Conservation (phyloP, 2,888 invertebrate genomes). For the Ischnura elegans region DNA sequence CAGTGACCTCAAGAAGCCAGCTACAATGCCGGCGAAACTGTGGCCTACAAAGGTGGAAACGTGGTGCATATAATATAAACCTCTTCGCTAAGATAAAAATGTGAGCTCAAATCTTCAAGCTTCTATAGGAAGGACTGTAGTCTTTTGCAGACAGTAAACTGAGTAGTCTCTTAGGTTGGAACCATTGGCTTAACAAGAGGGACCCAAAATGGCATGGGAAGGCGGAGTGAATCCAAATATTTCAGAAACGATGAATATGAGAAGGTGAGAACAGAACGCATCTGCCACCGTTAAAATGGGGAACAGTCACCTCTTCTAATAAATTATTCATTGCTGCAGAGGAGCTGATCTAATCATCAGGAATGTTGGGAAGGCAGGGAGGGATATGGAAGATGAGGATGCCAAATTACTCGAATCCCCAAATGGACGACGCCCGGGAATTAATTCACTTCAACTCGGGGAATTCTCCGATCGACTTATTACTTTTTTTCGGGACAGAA, state of each 20-base stretch:
- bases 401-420: background rate
- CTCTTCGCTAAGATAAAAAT: too few species aligned
- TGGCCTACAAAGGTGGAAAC: too few species aligned
- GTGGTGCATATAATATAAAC: too few species aligned
- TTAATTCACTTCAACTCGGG: background rate
- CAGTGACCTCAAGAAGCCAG: too few species aligned
- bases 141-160: too few species aligned
- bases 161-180: too few species aligned
- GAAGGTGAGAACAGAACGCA: background rate
- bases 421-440: background rate
- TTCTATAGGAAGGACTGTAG: too few species aligned
- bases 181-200: background rate
- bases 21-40: too few species aligned
- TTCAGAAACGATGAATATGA: background rate
- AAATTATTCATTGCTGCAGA: background rate
- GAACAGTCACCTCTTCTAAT: background rate
- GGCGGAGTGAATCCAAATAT: background rate
- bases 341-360: conserved; percentile 10
- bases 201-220: background rate
- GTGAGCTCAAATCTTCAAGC: too few species aligned
- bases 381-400: background rate
- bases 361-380: background rate
- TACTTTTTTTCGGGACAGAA: background rate
- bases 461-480: background rate
- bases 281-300: background rate